Conservation (phyloP, 2,888 invertebrate species). For the Neuroscelio doddi region DNA sequence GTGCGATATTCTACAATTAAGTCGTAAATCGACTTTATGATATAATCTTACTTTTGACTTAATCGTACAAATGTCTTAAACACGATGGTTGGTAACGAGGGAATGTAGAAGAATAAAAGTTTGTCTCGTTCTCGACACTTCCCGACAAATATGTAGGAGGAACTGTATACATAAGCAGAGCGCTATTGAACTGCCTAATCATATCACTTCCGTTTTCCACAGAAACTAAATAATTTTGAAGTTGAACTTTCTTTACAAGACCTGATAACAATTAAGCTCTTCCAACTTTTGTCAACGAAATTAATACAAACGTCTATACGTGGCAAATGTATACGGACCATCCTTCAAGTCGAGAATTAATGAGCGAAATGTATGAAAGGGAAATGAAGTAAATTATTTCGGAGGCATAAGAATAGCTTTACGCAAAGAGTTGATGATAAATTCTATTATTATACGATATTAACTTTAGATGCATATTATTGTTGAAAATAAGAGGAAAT, state of each 20-base stretch:
- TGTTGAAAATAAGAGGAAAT: conserved; percentile 53
- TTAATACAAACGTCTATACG: too few relatives aligned
- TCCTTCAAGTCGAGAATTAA: not conserved
- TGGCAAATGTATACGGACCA: conserved; percentile 1
- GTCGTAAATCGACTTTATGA: too few relatives aligned
- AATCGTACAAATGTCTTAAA: not conserved
- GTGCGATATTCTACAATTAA: too few relatives aligned
- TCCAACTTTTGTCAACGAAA: too few relatives aligned
- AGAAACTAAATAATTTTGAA: too few relatives aligned
- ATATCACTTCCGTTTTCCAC: too few relatives aligned
- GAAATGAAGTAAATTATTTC: conserved; percentile 36
- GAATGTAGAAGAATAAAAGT: too few relatives aligned
- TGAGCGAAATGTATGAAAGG: conserved; percentile 13
- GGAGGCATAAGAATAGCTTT: conserved; percentile 44
- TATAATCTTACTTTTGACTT: too few relatives aligned
- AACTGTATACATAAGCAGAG: not conserved
- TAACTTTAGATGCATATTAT: conserved; percentile 54
- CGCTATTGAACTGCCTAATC: too few relatives aligned
- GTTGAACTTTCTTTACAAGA: too few relatives aligned
- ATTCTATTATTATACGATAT: conserved; percentile 55
- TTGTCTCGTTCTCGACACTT: not conserved
- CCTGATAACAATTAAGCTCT: too few relatives aligned
- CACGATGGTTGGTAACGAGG: not conserved
- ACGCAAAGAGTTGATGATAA: conserved; percentile 48
- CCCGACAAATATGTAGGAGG: not conserved